These are phyloP conservation scores for Patagioenas fasciata DNA, from an alignment of 2,113 vertebrate genomes.

Conservation along the genomic window DNA sequence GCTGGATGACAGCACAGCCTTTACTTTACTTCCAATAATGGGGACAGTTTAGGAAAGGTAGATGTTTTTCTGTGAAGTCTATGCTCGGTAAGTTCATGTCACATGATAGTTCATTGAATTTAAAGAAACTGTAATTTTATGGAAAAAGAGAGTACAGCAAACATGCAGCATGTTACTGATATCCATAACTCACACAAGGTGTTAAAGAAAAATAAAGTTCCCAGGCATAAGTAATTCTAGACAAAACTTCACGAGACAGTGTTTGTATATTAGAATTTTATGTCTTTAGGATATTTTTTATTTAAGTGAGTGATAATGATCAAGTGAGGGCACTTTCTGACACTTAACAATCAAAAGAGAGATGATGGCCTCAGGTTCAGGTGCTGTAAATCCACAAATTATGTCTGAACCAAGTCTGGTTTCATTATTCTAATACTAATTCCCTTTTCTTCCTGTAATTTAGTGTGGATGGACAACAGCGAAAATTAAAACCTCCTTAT, in stretches of 20 bases:
- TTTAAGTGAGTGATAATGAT: slow-evolving; percentile 30
- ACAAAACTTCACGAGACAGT: not conserved
- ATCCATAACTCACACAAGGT: not conserved
- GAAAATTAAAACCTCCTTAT: not conserved
- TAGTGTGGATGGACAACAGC: not conserved
- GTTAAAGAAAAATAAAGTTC: not conserved
- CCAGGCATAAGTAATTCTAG: not conserved
- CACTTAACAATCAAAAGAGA: slow-evolving; percentile 23
- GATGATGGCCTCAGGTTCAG: not conserved
- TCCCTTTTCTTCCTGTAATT: not conserved
- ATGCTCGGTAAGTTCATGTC: not conserved
- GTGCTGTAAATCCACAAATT: not conserved
- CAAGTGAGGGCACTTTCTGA: not conserved
- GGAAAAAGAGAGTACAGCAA: not conserved
- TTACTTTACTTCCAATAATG: not conserved
- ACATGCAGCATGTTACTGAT: not conserved
- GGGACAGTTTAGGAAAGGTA: not conserved
- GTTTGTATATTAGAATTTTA: not conserved
- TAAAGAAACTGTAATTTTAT: not conserved
- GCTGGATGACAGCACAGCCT: too few species aligned
- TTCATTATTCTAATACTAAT: not conserved
- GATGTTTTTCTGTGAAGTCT: not conserved
- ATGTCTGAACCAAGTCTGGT: not conserved
- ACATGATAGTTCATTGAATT: not conserved
- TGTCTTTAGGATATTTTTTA: not conserved